Evolutionary conservation across 64 coral and sea anemone genomes (phyloP).

Genomic region (Porites lutea): DNA sequence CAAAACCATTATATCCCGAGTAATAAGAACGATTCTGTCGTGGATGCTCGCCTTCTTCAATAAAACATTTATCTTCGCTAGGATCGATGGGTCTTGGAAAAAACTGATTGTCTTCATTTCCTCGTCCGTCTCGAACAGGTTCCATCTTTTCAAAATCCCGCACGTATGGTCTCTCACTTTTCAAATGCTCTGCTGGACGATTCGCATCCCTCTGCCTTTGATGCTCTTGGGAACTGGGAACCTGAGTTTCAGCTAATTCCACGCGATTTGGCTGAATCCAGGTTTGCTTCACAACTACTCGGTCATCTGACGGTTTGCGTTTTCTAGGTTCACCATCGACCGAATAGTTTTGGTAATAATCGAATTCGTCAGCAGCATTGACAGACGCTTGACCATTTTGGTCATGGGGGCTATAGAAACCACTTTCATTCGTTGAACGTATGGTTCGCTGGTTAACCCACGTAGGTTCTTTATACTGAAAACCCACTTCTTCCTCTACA

Average conservation of each 20-base stretch:
- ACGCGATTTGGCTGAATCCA: constrained; percentile 46
- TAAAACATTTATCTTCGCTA: constrained; percentile 22
- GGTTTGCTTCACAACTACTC: constrained; percentile 21
- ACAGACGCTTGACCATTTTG: not conserved
- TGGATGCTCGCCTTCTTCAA: constrained; percentile 1
- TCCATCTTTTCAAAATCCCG: not conserved
- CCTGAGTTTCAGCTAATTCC: constrained; percentile 21
- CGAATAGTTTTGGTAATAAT: not conserved
- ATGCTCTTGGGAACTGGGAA: not conserved
- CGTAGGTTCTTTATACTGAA: not conserved
- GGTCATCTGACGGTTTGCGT: constrained; percentile 4
- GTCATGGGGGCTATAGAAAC: not conserved
- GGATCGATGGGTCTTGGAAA: not conserved
- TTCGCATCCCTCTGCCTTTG: not conserved
- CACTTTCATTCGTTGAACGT: not conserved
- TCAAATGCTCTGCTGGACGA: not conserved
- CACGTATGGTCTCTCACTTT: not conserved
- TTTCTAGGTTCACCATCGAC: not conserved
- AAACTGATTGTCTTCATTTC: not conserved
- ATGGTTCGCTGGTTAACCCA: not conserved
- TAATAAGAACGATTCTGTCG: not conserved
- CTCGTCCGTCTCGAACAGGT: not conserved
- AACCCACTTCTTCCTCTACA: not conserved
- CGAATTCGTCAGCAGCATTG: not conserved
- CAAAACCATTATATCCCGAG: not conserved